Percentiles rank a stretch among this genome's conserved stretches.
These are phyloP conservation scores for Pediacus dermestoides DNA, from an alignment of 2,888 invertebrate genomes.

Conservation along the genomic window DNA sequence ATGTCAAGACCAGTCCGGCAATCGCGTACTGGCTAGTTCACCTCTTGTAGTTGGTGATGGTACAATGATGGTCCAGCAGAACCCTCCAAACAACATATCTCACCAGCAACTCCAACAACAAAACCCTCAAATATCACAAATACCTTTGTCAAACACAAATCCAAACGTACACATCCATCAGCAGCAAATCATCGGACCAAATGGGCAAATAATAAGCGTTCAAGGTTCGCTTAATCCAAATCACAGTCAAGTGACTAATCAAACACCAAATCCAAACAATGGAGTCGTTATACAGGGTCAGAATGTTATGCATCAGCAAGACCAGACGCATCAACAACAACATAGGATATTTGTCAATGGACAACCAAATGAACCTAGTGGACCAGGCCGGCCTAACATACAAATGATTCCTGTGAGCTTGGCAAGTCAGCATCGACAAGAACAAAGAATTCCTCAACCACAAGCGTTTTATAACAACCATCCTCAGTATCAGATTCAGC, in stretches of 20 bases:
- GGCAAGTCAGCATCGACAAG: conserved; percentile 32
- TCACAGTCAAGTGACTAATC: conserved; percentile 20
- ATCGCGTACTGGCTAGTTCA: conserved; percentile 36
- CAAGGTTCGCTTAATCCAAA: conserved; percentile 51
- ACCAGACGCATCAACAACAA: conserved; percentile 35
- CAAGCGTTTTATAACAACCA: conserved; percentile 26
- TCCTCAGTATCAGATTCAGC: conserved; percentile 34
- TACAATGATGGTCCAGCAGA: conserved; percentile 43
- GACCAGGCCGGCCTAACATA: conserved; percentile 46
- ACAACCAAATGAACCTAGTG: conserved; percentile 45
- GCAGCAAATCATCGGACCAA: conserved; percentile 54
- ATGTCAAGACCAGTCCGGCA: conserved; percentile 43
- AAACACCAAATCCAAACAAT: conserved; percentile 23
- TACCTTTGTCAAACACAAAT: conserved; percentile 20
- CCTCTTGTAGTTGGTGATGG: conserved; percentile 38
- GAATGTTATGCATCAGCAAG: conserved; percentile 29
- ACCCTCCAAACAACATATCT: conserved; percentile 23
- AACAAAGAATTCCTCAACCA: conserved; percentile 29
- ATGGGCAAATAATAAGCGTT: conserved; percentile 60
- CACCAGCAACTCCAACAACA: conserved; percentile 29
- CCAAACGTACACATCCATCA: conserved; percentile 35
- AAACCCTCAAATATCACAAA: conserved; percentile 32
- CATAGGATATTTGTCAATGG: conserved; percentile 44
- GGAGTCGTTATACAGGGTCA: conserved; percentile 39
- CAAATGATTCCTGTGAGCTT: conserved; percentile 42